A percentile compares a stretch with the other conserved stretches of the same genome.
Evolutionary conservation across 2,113 vertebrate genomes (phyloP).

Genomic region (Larimichthys polyactis): DNA sequence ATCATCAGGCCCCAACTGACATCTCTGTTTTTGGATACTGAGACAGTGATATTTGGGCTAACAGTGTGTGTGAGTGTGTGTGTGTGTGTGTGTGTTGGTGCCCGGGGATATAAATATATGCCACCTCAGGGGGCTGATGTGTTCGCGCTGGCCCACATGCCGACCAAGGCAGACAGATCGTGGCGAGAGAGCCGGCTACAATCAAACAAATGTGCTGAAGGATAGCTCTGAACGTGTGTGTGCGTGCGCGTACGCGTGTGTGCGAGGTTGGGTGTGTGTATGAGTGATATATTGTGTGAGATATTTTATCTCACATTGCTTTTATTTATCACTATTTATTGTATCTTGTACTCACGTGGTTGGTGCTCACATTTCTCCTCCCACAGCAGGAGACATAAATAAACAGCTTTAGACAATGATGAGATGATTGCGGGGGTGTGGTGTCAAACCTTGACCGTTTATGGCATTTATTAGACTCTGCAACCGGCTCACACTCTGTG

Average conservation of each 20-base stretch:
- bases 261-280: not conserved
- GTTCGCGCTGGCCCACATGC: conserved; percentile 71
- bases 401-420: conserved; percentile 69
- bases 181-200: conserved; percentile 64
- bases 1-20: conserved; percentile 73
- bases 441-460: conserved; percentile 65
- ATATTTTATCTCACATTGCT: conserved; percentile 59
- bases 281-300: conserved; percentile 1
- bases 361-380: conserved; percentile 60
- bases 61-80: conserved; percentile 35
- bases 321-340: conserved; percentile 71
- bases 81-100: conserved; percentile 6
- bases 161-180: conserved; percentile 75
- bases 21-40: conserved; percentile 76
- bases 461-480: conserved; percentile 46
- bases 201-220: conserved; percentile 82
- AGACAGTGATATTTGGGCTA: conserved; percentile 73
- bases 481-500: not conserved
- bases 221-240: conserved; percentile 68
- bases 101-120: conserved; percentile 79
- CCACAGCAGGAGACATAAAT: conserved; percentile 71
- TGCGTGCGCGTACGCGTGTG: conserved; percentile 45
- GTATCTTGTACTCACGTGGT: conserved; percentile 59
- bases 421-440: conserved; percentile 51
- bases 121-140: conserved; percentile 59